A percentile compares a stretch with the other conserved stretches of the same genome.
These are phyloP conservation scores for Microdon myrmicae DNA, from an alignment of 2,888 invertebrate species.

Conservation along the genomic window DNA sequence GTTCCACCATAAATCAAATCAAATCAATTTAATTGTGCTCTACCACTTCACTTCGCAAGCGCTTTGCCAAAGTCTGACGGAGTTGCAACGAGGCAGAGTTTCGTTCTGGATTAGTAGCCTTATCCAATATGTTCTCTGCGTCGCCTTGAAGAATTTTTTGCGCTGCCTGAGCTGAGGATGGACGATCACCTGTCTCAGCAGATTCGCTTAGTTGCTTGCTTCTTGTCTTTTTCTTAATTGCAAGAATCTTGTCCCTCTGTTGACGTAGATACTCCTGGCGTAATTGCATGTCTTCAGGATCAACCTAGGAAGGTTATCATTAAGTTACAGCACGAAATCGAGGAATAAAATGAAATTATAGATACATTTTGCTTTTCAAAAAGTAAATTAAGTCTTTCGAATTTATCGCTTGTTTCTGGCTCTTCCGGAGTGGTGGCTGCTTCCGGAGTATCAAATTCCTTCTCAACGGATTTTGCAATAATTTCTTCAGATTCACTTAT, in stretches of 20 bases:
- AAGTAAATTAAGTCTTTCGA: constrained; percentile 65
- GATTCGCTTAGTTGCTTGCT: constrained; percentile 77
- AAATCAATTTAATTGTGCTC: no score
- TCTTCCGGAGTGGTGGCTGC: constrained; percentile 61
- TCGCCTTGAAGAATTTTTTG: constrained; percentile 73
- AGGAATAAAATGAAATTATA: not conserved
- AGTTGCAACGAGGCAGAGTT: constrained; percentile 77
- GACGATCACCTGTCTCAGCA: constrained; percentile 67
- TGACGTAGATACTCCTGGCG: constrained; percentile 87
- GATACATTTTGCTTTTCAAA: constrained; percentile 62
- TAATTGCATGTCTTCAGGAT: constrained; percentile 75
- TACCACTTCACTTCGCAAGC: constrained; percentile 87
- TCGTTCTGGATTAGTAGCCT: constrained; percentile 55
- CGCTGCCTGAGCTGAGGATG: constrained; percentile 81
- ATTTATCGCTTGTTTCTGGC: constrained; percentile 59
- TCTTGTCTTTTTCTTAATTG: constrained; percentile 87
- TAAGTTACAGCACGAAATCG: not conserved
- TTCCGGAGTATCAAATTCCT: constrained; percentile 59
- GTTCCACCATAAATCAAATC: no score
- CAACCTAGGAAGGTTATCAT: constrained; percentile 61
- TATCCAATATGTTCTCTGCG: constrained; percentile 36
- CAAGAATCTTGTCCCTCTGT: constrained; percentile 90
- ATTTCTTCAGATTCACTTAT: constrained; percentile 58
- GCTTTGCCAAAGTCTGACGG: constrained; percentile 83
- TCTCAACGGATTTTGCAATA: constrained; percentile 60